A percentile compares a stretch with the other conserved stretches of the same genome.
phyloP scores from a whole-genome alignment of 2,888 invertebrate genomes.

The Euzophera pinguis region DNA sequence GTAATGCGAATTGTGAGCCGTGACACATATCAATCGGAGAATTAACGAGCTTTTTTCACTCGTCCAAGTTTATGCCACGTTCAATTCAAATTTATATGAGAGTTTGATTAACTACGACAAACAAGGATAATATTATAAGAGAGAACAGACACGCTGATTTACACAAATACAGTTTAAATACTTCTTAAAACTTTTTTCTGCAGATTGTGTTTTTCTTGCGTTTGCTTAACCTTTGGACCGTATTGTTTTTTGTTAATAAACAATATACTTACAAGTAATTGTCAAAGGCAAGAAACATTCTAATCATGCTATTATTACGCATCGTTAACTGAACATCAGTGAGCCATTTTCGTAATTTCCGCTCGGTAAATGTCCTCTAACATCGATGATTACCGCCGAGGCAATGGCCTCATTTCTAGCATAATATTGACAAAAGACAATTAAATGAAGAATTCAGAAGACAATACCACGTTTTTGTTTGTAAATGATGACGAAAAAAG shows the following conservation, averaged over 20 bases:
- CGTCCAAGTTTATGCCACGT: neutral
- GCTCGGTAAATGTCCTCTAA: conserved; percentile 36
- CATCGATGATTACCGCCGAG: conserved; percentile 36
- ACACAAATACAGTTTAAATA: too few species aligned
- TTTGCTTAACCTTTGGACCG: conserved; percentile 8
- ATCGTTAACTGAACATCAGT: conserved; percentile 27
- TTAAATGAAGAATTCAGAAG: conserved; percentile 38
- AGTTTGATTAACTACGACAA: too few species aligned
- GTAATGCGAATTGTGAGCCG: conserved; percentile 54
- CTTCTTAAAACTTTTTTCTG: too few species aligned
- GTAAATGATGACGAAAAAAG: conserved; percentile 33
- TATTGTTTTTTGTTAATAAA: conserved; percentile 2
- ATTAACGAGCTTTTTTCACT: conserved; percentile 37
- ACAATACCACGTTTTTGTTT: conserved; percentile 33
- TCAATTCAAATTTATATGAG: too few species aligned
- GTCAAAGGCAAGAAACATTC: conserved; percentile 15
- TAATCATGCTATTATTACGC: conserved; percentile 19
- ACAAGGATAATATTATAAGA: too few species aligned
- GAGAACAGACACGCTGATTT: too few species aligned
- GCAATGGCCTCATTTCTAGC: conserved; percentile 46
- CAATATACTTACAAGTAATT: conserved; percentile 8
- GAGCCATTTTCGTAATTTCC: conserved; percentile 44
- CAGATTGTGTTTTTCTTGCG: too few species aligned
- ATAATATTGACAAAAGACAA: conserved; percentile 49
- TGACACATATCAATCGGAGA: conserved; percentile 63